Conservation (phyloP, 1,140 invertebrate genomes). For the Eueides isabella region DNA sequence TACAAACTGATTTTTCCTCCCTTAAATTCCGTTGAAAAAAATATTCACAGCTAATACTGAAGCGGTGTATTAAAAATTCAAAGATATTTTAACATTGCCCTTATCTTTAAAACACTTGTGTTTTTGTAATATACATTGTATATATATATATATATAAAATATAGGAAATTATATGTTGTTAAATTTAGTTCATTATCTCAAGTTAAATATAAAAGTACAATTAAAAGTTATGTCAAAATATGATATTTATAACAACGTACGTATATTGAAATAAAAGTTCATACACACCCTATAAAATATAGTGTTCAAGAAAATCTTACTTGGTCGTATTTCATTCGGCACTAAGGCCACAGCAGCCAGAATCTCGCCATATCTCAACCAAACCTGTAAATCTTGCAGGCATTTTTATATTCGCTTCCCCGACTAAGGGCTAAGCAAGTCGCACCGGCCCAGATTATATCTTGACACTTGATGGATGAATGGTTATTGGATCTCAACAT, state of each 20-base stretch:
- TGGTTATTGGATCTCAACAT: conserved; percentile 83
- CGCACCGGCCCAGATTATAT: conserved; percentile 81
- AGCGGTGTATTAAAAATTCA: neutral
- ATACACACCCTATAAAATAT: conserved; percentile 23
- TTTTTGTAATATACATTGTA: neutral
- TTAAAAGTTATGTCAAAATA: neutral
- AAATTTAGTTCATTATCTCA: neutral
- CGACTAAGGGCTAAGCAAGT: conserved; percentile 73
- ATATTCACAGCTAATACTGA: neutral
- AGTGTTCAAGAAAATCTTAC: conserved; percentile 32
- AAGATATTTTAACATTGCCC: neutral
- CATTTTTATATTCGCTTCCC: conserved; percentile 78
- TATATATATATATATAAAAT: neutral
- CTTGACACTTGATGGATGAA: conserved; percentile 84
- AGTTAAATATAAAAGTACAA: neutral
- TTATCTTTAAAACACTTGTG: neutral
- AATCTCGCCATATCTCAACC: conserved; percentile 72
- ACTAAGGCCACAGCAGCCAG: conserved; percentile 63
- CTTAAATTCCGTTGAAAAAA: conserved; percentile 32
- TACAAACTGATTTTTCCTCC: conserved; percentile 73
- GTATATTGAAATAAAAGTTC: conserved; percentile 24
- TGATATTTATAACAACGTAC: conserved; percentile 13
- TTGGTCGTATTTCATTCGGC: conserved; percentile 46
- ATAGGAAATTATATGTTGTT: neutral
- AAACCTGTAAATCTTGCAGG: conserved; percentile 79